A percentile compares a stretch with the other conserved stretches of the same genome.
These are phyloP conservation scores for Linurgus olivaceus DNA, from an alignment of 2,797 vertebrate genomes.

Conservation along the genomic window DNA sequence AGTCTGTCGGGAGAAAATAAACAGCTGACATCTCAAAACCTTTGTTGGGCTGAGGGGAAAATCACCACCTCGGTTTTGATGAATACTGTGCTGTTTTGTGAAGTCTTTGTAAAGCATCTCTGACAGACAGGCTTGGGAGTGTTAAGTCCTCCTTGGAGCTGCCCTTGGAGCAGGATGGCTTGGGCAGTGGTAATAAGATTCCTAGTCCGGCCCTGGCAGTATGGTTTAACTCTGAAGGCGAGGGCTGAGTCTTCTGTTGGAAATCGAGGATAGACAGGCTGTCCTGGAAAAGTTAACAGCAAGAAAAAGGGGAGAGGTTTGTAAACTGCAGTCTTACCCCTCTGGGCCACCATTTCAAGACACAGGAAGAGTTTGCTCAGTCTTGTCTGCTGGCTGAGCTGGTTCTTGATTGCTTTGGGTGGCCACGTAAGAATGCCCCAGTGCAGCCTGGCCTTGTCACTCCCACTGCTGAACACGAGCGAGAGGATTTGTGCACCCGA, in stretches of 20 bases:
- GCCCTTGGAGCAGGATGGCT: neutral
- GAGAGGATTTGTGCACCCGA: neutral
- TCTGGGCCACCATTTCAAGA: neutral
- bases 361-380: neutral
- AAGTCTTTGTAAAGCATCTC: neutral
- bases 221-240: neutral
- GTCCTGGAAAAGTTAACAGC: neutral
- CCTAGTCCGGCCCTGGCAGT: neutral
- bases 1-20: neutral
- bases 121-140: neutral
- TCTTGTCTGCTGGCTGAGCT: neutral
- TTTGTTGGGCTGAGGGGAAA: neutral
- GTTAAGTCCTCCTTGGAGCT: neutral
- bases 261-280: neutral
- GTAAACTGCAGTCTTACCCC: neutral
- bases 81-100: neutral
- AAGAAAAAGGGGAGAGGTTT: neutral
- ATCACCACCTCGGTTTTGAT: neutral
- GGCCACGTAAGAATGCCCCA: neutral
- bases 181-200: neutral
- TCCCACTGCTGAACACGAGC: rapidly evolving
- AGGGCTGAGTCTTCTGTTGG: neutral
- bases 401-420: neutral
- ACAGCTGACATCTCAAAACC: neutral
- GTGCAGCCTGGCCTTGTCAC: neutral